Base-by-base conservation (phyloP, 2,113 vertebrate species). In the Albula glossodonta region DNA sequence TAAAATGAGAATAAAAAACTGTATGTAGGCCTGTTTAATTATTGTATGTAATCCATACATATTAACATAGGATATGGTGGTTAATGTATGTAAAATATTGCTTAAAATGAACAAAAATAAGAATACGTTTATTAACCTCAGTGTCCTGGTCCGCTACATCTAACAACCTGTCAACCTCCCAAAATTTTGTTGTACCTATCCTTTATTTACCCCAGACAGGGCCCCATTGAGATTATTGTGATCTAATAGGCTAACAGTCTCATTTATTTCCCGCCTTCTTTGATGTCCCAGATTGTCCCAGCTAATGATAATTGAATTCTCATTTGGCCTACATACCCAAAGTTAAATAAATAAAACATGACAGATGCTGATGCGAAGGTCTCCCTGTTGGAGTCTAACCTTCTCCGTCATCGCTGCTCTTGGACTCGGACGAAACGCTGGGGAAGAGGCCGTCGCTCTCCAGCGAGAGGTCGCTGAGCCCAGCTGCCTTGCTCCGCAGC, bases 361-460 rank as follows among this genome's bases (percentile, higher is more conserved):
- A 12, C 60, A 31, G n/a, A 74, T 10, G 70, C 70, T 74, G 70
- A 74, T 9, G 53, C 12, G 22, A 31, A 74, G 70, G 10, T n/a
- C 25, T 31, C n/a, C 70, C n/a, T n/a, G 31, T 41, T 9, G 70
- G 70, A 1, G n/a, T n/a, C 70, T 74, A 74, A 10, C 9, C 22
- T n/a, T 51, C 51, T 94, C 86, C 94, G 89, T 94, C 89, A 0
- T 94, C 93, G 4, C 93, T 92, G 91, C 96, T 94, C 88, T 94
- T 95, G 5, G 90, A 15, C 86, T 97, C 96, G 1, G 96, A 93
- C 1, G 96, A 93, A 1, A 31, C 91, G 7, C 95, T 95, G 51
- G 96, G 96, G 78, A 97, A 97, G 87, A 97, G 90, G 91, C 96
- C 88, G 70, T 97, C 96, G 5, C 97, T 98, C 86, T 97, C 97